Evolutionary conservation across 2,888 invertebrate species (phyloP), one percentile per base, ranked within the genome.

Genomic region (Proisotoma minuta): DNA sequence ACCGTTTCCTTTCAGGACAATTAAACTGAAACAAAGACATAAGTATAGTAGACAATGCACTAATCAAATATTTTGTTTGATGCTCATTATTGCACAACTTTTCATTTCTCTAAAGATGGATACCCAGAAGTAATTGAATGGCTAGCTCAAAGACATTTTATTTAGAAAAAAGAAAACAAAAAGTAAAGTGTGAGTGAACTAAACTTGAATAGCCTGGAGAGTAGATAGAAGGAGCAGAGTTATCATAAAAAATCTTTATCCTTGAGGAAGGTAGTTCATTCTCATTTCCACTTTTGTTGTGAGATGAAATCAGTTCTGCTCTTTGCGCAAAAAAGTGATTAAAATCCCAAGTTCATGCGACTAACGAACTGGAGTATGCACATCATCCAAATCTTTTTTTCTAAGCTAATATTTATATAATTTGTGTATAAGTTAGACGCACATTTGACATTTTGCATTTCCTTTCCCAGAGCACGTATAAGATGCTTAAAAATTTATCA

Each of bases 291-390:
- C n/a, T n/a, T n/a, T n/a, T 43, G 43, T 43, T 5, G 18, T n/a
- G 49, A n/a, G 28, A 29, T 20, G 53, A 34, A 23, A 54, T 54
- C 53, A 54, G 53, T 54, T 54, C 53, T 29, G 39, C 53, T 54
- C 39, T 18, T 22, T 54, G 53, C 34, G 22, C 53, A 54, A 29
- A 54, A 54, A 54, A 54, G 53, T 54, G 53, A 54, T 54, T 54
- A 54, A 27, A 18, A 43, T n/a, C 20, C 43, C n/a, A 43, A 20
- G 12, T 10, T 52, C 29, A 24, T 26, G 29, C 52, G 29, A 34
- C 34, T 10, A 39, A 49, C 49, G 39, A 28, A 54, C 53, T 54
- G 53, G 53, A 54, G 53, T 54, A 39, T n/a, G n/a, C n/a, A n/a
- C n/a, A n/a, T n/a, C 53, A 54, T 52, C 52, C 27, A 52, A 34